Percentiles rank a stretch among this genome's conserved stretches.
phyloP scores from a whole-genome alignment of 2,888 invertebrate species.

The Leistus spinibarbis region DNA sequence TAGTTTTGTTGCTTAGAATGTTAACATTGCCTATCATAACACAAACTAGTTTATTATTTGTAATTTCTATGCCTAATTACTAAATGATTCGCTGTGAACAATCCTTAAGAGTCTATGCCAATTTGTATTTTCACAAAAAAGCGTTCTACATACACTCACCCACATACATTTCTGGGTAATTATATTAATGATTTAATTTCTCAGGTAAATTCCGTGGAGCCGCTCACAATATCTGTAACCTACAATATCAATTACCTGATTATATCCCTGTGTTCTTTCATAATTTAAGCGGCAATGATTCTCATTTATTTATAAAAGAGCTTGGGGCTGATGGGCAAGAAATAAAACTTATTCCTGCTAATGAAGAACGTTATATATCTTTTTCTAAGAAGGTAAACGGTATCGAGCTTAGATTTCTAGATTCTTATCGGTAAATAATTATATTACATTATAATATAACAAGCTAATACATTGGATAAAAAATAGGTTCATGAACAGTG shows the following conservation, averaged over 20 bases:
- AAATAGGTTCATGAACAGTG: slow-evolving; percentile 24
- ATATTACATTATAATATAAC: slow-evolving; percentile 7
- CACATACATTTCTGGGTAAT: too few species aligned
- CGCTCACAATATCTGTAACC: slow-evolving; percentile 41
- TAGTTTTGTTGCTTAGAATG: too few species aligned
- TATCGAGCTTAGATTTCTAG: slow-evolving; percentile 39
- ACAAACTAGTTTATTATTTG: too few species aligned
- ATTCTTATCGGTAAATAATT: slow-evolving; percentile 9
- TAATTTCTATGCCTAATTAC: too few species aligned
- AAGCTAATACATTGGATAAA: slow-evolving; percentile 27
- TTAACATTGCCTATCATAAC: too few species aligned
- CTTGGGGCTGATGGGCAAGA: slow-evolving; percentile 42
- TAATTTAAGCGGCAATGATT: slow-evolving; percentile 44
- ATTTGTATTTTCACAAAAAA: too few species aligned
- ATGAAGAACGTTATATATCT: slow-evolving; percentile 35
- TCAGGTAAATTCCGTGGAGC: slow-evolving; percentile 38
- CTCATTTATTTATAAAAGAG: slow-evolving; percentile 45
- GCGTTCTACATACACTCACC: too few species aligned
- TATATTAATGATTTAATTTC: neutral
- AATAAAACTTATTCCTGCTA: slow-evolving; percentile 26
- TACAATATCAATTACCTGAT: slow-evolving; percentile 38
- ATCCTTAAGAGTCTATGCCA: too few species aligned
- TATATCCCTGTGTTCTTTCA: slow-evolving; percentile 43
- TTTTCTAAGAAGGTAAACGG: slow-evolving; percentile 26
- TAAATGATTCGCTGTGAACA: too few species aligned